Evolutionary conservation across 2,888 invertebrate genomes (phyloP).

Genomic region (Acanthacorydalis orientalis): DNA sequence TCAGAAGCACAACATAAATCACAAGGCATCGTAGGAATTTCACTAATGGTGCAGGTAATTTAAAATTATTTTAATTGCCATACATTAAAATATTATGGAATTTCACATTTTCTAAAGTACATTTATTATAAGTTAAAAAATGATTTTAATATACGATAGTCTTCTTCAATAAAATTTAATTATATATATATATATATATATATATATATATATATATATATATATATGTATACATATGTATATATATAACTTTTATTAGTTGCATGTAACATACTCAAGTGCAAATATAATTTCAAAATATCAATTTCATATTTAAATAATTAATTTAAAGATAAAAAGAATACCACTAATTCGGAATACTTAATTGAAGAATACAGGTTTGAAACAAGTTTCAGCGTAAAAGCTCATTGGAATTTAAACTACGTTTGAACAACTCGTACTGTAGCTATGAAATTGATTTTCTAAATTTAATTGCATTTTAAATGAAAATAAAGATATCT

Average conservation of each 20-base stretch:
- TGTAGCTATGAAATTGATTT: not conserved
- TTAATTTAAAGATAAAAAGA: no score
- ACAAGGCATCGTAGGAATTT: conserved; percentile 90
- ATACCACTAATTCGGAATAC: no score
- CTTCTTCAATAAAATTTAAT: no score
- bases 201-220: not conserved
- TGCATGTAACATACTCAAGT: no score
- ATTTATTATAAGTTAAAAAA: no score
- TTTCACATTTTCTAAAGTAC: not conserved
- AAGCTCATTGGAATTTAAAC: no score
- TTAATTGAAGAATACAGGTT: no score
- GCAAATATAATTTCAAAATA: not conserved
- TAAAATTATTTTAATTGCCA: not conserved
- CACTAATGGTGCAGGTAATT: conserved; percentile 84
- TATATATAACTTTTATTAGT: no score
- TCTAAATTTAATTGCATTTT: not conserved
- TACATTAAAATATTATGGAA: not conserved
- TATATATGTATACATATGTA: conserved; percentile 1
- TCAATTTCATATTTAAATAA: not conserved
- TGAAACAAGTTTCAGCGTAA: no score
- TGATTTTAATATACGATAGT: no score
- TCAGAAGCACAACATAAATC: conserved; percentile 91
- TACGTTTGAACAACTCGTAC: no score
- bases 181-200: not conserved
- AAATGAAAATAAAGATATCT: no score